Evolutionary conservation across 2,888 invertebrate genomes (phyloP).

Genomic region (Sinotaia quadrata): DNA sequence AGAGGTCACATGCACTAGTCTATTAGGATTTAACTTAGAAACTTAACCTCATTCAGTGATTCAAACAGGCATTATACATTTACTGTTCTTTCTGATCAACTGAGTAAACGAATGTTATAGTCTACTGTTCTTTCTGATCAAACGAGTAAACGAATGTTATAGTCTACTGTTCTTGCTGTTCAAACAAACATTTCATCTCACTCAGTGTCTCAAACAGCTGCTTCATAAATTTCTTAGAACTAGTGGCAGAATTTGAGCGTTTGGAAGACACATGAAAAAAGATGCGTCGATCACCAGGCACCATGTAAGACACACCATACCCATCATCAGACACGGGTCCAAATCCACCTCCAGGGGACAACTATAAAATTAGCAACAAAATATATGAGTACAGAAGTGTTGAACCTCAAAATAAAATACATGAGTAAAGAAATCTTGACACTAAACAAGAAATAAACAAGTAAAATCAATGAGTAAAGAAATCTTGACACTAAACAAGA

Average conservation of each 20-base stretch:
- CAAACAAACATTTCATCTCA: slow-evolving; percentile 71
- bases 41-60: too few relatives aligned
- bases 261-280: slow-evolving; percentile 75
- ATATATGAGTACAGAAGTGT: too few relatives aligned
- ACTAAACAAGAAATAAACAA: too few relatives aligned
- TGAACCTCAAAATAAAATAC: too few relatives aligned
- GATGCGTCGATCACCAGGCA: slow-evolving; percentile 73
- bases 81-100: too few relatives aligned
- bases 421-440: too few relatives aligned
- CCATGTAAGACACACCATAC: slow-evolving; percentile 75
- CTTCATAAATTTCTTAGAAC: slow-evolving; percentile 70
- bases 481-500: too few relatives aligned
- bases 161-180: slow-evolving; percentile 26
- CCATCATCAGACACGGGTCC: slow-evolving; percentile 75
- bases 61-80: too few relatives aligned
- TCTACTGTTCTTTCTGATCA: too few relatives aligned
- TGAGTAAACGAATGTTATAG: neutral
- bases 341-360: slow-evolving; percentile 75
- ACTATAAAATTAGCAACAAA: slow-evolving; percentile 59
- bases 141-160: neutral
- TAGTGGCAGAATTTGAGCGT: slow-evolving; percentile 69
- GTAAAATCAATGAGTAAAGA: too few relatives aligned
- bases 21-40: too few relatives aligned
- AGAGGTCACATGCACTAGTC: too few relatives aligned
- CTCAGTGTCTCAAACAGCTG: slow-evolving; percentile 70